These are phyloP conservation scores for Pseudomyrmex dendroicus DNA, from an alignment of 1,140 invertebrate genomes.

Conservation along the genomic window DNA sequence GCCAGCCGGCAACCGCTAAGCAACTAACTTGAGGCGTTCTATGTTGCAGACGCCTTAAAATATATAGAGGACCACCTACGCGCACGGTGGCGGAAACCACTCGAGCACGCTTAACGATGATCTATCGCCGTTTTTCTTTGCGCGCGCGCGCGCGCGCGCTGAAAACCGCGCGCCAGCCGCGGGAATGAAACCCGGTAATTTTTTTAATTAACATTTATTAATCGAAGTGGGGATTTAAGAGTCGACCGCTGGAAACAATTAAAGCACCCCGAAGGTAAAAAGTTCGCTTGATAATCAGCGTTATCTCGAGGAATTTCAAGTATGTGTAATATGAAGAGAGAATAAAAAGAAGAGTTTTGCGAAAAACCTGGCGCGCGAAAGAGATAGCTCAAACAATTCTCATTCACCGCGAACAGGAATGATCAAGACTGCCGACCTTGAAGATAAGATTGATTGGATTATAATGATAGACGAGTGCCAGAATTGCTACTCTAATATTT, in stretches of 20 bases:
- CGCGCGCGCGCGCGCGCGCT: constrained; percentile 16
- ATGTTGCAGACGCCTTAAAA: constrained; percentile 51
- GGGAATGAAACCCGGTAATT: constrained; percentile 22
- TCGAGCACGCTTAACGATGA: constrained; percentile 57
- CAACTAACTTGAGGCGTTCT: constrained; percentile 49
- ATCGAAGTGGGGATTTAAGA: constrained; percentile 14
- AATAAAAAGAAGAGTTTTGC: too few relatives aligned
- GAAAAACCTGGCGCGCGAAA: too few relatives aligned
- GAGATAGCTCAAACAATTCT: too few relatives aligned
- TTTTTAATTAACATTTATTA: constrained; percentile 50
- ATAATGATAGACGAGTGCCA: too few relatives aligned
- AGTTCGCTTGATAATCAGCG: not conserved
- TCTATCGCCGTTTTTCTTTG: constrained; percentile 49
- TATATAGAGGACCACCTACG: constrained; percentile 50
- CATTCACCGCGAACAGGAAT: too few relatives aligned
- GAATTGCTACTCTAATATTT: too few relatives aligned
- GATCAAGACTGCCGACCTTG: too few relatives aligned
- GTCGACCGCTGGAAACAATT: constrained; percentile 6
- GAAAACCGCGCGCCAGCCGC: not conserved
- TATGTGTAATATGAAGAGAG: too few relatives aligned
- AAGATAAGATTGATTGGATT: too few relatives aligned
- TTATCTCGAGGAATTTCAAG: not conserved
- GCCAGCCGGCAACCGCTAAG: constrained; percentile 50
- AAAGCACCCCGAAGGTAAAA: not conserved
- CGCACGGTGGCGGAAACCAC: constrained; percentile 14